These are phyloP conservation scores for Irena cyanogastra DNA, from an alignment of 2,113 vertebrate species.

Conservation along the genomic window DNA sequence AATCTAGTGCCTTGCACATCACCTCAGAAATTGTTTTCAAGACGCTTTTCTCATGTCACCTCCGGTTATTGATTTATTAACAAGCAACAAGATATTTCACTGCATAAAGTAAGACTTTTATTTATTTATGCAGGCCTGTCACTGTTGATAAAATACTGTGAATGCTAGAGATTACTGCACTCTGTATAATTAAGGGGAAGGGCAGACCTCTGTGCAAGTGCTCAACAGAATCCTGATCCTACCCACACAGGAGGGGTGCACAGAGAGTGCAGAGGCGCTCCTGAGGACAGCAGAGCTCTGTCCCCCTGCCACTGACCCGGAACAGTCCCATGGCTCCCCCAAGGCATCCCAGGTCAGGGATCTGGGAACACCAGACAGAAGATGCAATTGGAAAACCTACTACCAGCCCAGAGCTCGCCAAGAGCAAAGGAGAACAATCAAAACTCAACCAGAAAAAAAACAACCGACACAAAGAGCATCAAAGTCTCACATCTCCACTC, in stretches of 20 bases:
- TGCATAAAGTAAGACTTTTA: constrained; percentile 7
- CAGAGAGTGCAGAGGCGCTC: background rate
- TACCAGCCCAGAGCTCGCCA: background rate
- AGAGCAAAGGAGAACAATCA: background rate
- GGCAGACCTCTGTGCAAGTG: background rate
- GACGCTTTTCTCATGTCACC: background rate
- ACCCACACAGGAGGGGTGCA: background rate
- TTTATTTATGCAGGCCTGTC: constrained; percentile 46
- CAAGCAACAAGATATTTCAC: constrained; percentile 22
- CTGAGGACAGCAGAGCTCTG: background rate
- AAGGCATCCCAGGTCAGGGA: background rate
- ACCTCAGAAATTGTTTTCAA: constrained; percentile 10
- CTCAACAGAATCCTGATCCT: background rate
- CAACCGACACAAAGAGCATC: background rate
- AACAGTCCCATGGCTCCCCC: background rate
- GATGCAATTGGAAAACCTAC: background rate
- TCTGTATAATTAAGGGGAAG: background rate
- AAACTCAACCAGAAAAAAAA: background rate
- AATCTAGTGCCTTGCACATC: background rate
- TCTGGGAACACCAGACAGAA: background rate
- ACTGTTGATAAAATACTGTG: constrained; percentile 17
- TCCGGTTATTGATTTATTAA: constrained; percentile 44
- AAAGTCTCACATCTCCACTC: accelerated
- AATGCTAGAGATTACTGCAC: background rate
- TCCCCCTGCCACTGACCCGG: too few relatives aligned